A percentile compares a stretch with the other conserved stretches of the same genome.
Conservation (phyloP, 1,140 invertebrate genomes). For the Zaprionus africanus region DNA sequence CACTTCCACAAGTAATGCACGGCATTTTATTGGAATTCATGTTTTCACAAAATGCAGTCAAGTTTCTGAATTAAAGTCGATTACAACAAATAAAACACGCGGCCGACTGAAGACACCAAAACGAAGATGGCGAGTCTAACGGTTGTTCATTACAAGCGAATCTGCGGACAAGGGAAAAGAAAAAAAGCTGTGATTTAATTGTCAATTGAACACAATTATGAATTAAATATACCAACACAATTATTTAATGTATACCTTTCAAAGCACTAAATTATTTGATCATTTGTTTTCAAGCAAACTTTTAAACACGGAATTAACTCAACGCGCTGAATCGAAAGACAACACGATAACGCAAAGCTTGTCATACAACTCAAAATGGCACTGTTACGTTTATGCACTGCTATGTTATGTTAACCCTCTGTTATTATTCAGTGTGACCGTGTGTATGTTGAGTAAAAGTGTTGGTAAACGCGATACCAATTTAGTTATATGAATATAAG, state of each 20-base stretch:
- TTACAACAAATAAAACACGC: slow-evolving; percentile 17
- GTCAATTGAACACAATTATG: not conserved
- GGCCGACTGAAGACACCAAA: not conserved
- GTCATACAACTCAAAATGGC: not conserved
- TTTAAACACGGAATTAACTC: not conserved
- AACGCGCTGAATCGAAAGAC: slow-evolving; percentile 9
- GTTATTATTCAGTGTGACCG: not conserved
- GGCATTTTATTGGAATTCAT: not conserved
- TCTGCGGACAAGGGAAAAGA: not conserved
- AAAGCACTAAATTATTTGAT: too few species aligned
- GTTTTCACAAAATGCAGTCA: not conserved
- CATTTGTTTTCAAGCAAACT: not conserved
- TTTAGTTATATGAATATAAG: not conserved
- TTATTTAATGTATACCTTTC: not conserved
- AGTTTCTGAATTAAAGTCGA: not conserved
- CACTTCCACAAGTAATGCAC: slow-evolving; percentile 42
- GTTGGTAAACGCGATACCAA: not conserved
- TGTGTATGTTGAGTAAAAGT: not conserved
- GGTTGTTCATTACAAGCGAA: slow-evolving; percentile 14
- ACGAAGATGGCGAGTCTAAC: slow-evolving; percentile 49
- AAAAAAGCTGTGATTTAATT: not conserved
- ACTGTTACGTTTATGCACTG: not conserved
- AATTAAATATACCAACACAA: not conserved
- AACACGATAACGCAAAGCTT: not conserved
- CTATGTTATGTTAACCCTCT: not conserved